A percentile compares a stretch with the other conserved stretches of the same genome.
Conservation (phyloP, 2,888 invertebrate species). For the Leptopilina drosophilae region DNA sequence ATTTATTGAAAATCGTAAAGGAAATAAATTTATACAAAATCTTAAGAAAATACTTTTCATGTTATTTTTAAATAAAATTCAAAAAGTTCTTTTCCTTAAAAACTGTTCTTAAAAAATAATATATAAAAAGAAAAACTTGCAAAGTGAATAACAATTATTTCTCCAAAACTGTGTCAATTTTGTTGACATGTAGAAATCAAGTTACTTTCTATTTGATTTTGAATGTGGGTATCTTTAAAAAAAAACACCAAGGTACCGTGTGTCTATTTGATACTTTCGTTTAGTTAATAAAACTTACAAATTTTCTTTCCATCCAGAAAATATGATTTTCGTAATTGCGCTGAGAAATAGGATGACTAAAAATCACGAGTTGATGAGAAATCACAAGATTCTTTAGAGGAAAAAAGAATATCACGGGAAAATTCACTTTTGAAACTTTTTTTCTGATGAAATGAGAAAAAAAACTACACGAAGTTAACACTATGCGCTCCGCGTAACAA, state of each 20-base stretch:
- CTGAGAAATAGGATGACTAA: background rate
- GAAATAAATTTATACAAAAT: too few relatives aligned
- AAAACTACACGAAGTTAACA: slow-evolving; percentile 57
- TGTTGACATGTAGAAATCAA: background rate
- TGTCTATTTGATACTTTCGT: too few relatives aligned
- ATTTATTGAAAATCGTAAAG: too few relatives aligned
- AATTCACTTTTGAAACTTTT: background rate
- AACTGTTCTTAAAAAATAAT: too few relatives aligned
- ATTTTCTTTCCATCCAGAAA: background rate
- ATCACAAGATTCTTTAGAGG: background rate
- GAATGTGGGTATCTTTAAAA: too few relatives aligned
- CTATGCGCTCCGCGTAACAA: slow-evolving; percentile 69
- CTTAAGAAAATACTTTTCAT: too few relatives aligned
- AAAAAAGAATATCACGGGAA: background rate
- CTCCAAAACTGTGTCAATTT: too few relatives aligned
- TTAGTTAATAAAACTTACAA: slow-evolving; percentile 6
- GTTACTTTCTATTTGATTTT: background rate
- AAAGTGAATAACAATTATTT: too few relatives aligned
- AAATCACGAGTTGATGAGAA: background rate
- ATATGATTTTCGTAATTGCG: background rate
- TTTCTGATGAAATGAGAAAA: background rate
- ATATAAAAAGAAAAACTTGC: too few relatives aligned
- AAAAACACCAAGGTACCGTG: too few relatives aligned
- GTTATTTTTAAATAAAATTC: too few relatives aligned
- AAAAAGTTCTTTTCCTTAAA: too few relatives aligned